Evolutionary conservation across 2,888 invertebrate species (phyloP).

Genomic region (Rugalucina vietnamica): DNA sequence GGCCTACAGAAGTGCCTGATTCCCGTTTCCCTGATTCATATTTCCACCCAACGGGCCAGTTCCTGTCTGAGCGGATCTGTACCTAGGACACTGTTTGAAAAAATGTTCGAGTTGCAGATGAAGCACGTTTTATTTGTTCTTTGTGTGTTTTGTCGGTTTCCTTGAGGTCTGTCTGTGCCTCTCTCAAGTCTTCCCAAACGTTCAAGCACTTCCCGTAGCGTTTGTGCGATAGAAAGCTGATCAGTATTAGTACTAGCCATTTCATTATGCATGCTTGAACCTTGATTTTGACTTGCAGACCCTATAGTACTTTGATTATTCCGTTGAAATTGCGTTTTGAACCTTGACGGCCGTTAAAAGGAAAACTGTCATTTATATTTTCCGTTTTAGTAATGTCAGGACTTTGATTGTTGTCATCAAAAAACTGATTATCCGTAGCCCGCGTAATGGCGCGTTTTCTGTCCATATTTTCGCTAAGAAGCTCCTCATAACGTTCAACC

Average conservation of each 20-base stretch:
- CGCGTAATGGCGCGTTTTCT: not conserved
- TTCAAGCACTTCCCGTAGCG: not conserved
- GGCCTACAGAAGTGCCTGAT: constrained; percentile 34
- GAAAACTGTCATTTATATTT: not conserved
- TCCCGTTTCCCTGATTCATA: constrained; percentile 12
- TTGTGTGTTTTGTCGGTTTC: not conserved
- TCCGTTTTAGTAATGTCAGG: not conserved
- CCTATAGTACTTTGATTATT: not conserved
- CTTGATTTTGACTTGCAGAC: not conserved
- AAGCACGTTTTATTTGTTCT: not conserved
- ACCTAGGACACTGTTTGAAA: constrained; percentile 11
- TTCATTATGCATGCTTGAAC: not conserved
- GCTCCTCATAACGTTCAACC: constrained; percentile 27
- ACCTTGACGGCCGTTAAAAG: not conserved
- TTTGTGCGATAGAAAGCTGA: not conserved
- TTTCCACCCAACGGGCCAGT: not conserved
- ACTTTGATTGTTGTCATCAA: not conserved
- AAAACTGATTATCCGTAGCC: not conserved
- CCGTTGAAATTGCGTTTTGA: not conserved
- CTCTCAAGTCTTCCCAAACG: too few species aligned
- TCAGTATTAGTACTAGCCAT: not conserved
- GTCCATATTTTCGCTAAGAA: not conserved
- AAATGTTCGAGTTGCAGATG: constrained; percentile 4
- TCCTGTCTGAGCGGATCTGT: not conserved
- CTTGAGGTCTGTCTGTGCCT: too few species aligned